Evolutionary conservation across 2,113 vertebrate genomes (phyloP), one percentile per base, ranked within the genome.

Genomic region (Glareola pratincola): DNA sequence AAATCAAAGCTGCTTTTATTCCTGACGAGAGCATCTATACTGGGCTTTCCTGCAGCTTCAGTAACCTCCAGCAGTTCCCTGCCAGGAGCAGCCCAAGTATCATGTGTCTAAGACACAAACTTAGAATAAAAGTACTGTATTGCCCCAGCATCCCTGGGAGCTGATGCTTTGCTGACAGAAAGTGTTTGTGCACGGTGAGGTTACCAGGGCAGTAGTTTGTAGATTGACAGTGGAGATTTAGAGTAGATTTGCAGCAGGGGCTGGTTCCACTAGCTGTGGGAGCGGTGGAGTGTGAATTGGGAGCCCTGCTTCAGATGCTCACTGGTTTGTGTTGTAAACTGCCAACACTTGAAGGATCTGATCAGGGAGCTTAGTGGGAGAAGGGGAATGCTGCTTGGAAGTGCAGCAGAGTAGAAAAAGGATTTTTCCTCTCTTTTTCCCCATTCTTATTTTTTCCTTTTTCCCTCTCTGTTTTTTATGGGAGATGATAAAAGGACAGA

Each of bases 401-500:
- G 34, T 64, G 8, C 30, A 13, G 30, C 2, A 1, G 66, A 83
- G 12, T 24, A 91, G 47, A 62, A 89, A 86, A 80, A 91, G 4
- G 10, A 8, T 80, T 94, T 90, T 67, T 39, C 14, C 2, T 3
- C 6, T 29, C 17, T 39, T 26, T 0, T 2, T 24, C 30, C 14
- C 9, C 2, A 4, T 6, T 4, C 5, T 30, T 53, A 29, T 47
- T 67, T 74, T 51, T 41, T 71, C 9, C 36, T 8, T 12, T n/a
- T 16, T 2, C 30, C 8, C 6, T 16, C 8, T 3, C 10, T 20
- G 9, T n/a, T 86, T 77, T 94, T 60, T 12, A 45, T 75, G 22
- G n/a, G 57, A 85, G 22, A 21, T 84, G 45, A 90, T 87, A 87
- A 96, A 89, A 96, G n/a, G 62, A 16, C 56, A 94, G 66, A 85